Conservation (phyloP, 1,140 invertebrate genomes). For the Drosophila pandora region DNA sequence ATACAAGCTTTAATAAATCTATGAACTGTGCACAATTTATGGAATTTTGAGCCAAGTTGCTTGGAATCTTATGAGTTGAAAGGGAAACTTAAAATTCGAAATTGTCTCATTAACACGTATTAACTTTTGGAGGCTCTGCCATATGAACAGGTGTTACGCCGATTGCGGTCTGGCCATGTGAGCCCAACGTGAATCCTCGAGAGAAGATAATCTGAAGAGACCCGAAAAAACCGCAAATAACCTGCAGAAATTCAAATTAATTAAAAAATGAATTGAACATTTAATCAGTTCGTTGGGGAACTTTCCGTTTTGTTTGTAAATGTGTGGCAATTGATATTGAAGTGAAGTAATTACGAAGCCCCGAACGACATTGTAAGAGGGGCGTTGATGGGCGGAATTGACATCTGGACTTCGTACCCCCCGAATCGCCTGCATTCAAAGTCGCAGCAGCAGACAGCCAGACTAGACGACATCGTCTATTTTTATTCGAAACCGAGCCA, state of each 20-base stretch:
- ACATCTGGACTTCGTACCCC: constrained; percentile 60
- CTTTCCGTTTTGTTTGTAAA: constrained; percentile 50
- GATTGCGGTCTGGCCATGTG: constrained; percentile 53
- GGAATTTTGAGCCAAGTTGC: neutral
- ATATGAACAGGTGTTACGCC: constrained; percentile 24
- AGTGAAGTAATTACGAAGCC: constrained; percentile 39
- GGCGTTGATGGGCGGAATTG: constrained; percentile 33
- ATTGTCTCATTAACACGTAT: constrained; percentile 20
- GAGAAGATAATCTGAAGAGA: constrained; percentile 50
- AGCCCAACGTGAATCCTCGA: constrained; percentile 51
- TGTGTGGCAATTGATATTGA: constrained; percentile 44
- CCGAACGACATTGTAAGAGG: constrained; percentile 34
- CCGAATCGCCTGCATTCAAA: constrained; percentile 45
- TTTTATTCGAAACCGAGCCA: constrained; percentile 34
- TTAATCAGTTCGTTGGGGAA: constrained; percentile 49
- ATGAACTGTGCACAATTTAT: neutral
- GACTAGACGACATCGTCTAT: constrained; percentile 47
- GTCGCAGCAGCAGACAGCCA: constrained; percentile 52
- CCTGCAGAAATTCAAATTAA: constrained; percentile 25
- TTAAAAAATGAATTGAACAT: constrained; percentile 39
- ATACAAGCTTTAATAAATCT: neutral
- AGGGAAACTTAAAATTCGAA: constrained; percentile 1
- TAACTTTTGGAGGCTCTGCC: neutral
- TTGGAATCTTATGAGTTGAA: neutral
- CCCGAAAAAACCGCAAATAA: constrained; percentile 32